Evolutionary conservation across 1,140 invertebrate genomes (phyloP), one percentile per base, ranked within the genome.

Genomic region (Probaryconus sp.): DNA sequence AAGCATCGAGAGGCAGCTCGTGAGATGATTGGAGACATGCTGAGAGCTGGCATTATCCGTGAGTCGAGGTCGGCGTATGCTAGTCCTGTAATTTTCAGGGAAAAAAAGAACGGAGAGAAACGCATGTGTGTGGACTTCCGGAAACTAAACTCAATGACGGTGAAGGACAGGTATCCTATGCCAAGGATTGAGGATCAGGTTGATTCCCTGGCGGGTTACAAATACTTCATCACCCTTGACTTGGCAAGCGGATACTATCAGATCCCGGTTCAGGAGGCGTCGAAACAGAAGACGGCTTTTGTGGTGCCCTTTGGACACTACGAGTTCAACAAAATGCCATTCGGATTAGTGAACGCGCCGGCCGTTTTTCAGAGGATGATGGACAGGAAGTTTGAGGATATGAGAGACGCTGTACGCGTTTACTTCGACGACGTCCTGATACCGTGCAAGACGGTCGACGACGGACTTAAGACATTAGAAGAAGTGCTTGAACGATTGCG

Each of bases 81-180:
- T 3, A 83, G 83, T 13, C 87, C 87, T 0, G 78, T 88, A 1
- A 74, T 90, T 0, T 55, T 89, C n/a, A 83, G 84, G 0, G 64
- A 56, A 40, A 90, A 91, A 64, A 85, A 84, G 48, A 85, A 89
- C 76, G 85, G 61, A 1, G 42, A 30, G 17, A 11, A 6, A 6
- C 3, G 65, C 0, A 73, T 89, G 10, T 90, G 88, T 3, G 14
- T 90, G 0, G 89, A 90, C 70, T 90, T 82, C 47, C 43, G 87
- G 4, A 13, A 55, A 10, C 40, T 90, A 0, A 90, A 90, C 70
- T 33, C 47, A 0, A 56, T 84, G 0, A 89, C 83, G 0, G 75
- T 70, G 11, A 75, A 75, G 30, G 87, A 89, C 45, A 55, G 60
- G 9, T 90, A 83, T 75, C 89, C 89, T 0, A 43, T 90, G 5